These are phyloP conservation scores for Lasius fuliginosus DNA, from an alignment of 2,888 invertebrate species.

Conservation along the genomic window DNA sequence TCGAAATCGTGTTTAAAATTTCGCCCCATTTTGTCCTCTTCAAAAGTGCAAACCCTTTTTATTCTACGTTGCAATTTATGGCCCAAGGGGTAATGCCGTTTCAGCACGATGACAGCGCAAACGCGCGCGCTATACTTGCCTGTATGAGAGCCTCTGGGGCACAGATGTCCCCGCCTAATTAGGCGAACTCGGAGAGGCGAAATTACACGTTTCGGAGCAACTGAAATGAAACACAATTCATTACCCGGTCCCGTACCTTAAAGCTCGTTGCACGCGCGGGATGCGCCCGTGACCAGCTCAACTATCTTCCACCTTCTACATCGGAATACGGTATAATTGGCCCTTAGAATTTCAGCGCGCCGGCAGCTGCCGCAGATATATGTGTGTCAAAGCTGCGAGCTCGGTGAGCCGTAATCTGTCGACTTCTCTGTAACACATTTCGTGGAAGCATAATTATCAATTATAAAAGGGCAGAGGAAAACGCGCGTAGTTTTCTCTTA, in stretches of 20 bases:
- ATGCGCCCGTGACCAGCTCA: conserved; percentile 57
- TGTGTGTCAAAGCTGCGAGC: conserved; percentile 47
- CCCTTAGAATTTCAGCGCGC: conserved; percentile 56
- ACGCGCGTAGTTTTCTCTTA: not conserved
- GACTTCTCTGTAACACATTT: conserved; percentile 34
- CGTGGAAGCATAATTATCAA: conserved; percentile 21
- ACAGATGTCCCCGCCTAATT: conserved; percentile 85
- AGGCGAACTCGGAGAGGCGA: conserved; percentile 77
- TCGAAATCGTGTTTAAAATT: conserved; percentile 37
- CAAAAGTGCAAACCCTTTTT: not conserved
- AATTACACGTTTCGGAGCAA: conserved; percentile 84
- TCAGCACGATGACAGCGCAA: conserved; percentile 25
- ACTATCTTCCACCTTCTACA: conserved; percentile 53
- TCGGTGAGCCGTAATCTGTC: conserved; percentile 23
- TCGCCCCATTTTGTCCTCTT: not conserved
- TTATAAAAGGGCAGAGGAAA: conserved; percentile 20
- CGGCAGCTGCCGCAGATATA: conserved; percentile 60
- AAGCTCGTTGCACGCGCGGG: conserved; percentile 74
- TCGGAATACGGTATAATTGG: conserved; percentile 65
- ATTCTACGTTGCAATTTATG: conserved; percentile 1
- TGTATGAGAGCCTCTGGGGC: conserved; percentile 78
- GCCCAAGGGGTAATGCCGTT: not conserved
- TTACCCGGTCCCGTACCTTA: conserved; percentile 79
- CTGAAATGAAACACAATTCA: conserved; percentile 85
- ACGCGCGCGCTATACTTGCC: conserved; percentile 41